phyloP scores from a whole-genome alignment of 2,888 invertebrate genomes.

The Phytoseiulus persimilis region DNA sequence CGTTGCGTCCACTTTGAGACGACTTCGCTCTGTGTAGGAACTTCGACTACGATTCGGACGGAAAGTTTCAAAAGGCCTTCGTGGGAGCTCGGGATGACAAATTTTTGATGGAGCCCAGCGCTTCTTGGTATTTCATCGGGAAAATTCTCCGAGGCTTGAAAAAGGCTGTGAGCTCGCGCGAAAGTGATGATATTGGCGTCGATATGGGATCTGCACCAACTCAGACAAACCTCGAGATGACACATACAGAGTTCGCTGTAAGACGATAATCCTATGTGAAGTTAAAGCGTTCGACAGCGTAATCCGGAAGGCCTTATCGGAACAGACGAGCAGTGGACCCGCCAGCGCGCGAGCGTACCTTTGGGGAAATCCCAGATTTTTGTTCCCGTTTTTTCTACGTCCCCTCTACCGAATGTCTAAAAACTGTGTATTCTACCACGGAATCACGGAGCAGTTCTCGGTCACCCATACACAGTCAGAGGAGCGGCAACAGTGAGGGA shows the following conservation, averaged over 20 bases:
- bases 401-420: background rate
- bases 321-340: background rate
- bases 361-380: background rate
- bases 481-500: background rate
- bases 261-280: background rate
- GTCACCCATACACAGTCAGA: background rate
- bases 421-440: background rate
- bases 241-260: background rate
- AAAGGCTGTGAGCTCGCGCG: background rate
- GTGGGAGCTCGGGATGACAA: too few species aligned
- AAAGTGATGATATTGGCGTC: background rate
- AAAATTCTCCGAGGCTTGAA: background rate
- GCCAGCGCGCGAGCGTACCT: background rate
- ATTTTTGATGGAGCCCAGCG: too few species aligned
- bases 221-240: background rate
- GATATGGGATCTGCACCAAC: background rate
- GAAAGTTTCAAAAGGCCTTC: too few species aligned
- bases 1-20: too few species aligned
- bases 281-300: background rate
- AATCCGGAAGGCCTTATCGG: background rate
- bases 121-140: background rate
- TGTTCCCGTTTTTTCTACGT: background rate
- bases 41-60: too few species aligned
- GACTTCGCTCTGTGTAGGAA: too few species aligned
- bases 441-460: background rate